Base-by-base conservation (phyloP, 2,888 invertebrate species). In the Sepioteuthis lessoniana region DNA sequence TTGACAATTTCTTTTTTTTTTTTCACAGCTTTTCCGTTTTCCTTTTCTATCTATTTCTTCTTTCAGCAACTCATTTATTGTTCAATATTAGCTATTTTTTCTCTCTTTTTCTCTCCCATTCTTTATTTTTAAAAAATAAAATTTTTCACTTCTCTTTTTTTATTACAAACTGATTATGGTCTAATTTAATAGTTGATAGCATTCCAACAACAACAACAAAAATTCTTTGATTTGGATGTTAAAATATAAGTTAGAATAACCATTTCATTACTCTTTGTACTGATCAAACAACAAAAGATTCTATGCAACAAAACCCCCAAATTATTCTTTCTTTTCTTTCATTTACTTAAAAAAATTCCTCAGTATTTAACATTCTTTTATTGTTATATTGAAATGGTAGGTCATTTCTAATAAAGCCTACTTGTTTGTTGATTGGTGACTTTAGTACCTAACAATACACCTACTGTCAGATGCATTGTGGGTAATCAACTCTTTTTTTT, bases 391-490 rank as follows among this genome's bases (percentile, higher is more conserved):
- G 21, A 21, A 55, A 55, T 76, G 76, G 76, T 76, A 76, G 76
- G 76, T 76, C n/a, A 76, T 35, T 76, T n/a, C 25, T 76, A 35
- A 76, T n/a, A 76, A 76, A 76, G n/a, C 4, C n/a, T 16, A 35
- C n/a, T n/a, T n/a, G n/a, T 76, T 76, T 76, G n/a, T n/a, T n/a
- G 76, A 76, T 76, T 76, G 76, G 76, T 76, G 76, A 76, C 76
- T 76, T 76, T n/a, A 55, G 76, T n/a, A 76, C n/a, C 13, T n/a
- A 76, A n/a, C 76, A 76, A 55, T 55, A 76, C 76, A 76, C 76
- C n/a, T 76, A 76, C 76, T 16, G 76, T 35, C n/a, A 76, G n/a
- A 76, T 35, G 76, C n/a, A 76, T 76, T 76, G n/a, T n/a, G 76
- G 19, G 19, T n/a, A 76, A 76, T n/a, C 16, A 76, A 35, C 1